A percentile compares a stretch with the other conserved stretches of the same genome.
These are phyloP conservation scores for Agrochola litura DNA, from an alignment of 2,888 invertebrate species.

Conservation along the genomic window DNA sequence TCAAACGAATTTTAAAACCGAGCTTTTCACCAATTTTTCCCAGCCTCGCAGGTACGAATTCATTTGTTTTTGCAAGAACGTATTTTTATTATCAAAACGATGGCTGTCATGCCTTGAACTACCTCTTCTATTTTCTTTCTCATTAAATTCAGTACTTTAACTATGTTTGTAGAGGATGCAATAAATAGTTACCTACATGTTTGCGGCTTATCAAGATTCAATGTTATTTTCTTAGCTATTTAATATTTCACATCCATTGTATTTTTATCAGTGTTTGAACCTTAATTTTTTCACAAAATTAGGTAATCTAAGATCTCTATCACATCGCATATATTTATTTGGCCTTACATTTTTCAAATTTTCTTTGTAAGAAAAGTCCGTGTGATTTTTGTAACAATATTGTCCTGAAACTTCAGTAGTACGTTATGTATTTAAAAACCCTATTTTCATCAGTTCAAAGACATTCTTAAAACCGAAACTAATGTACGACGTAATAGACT, in stretches of 20 bases:
- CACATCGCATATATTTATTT: not conserved
- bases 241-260: not conserved
- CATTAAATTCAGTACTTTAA: not conserved
- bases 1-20: slow-evolving; percentile 3
- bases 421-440: slow-evolving; percentile 2
- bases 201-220: not conserved
- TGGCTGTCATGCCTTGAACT: not conserved
- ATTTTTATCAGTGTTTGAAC: not conserved
- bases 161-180: not conserved
- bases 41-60: not conserved
- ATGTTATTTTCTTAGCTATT: not conserved
- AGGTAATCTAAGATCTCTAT: no score
- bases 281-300: not conserved
- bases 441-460: slow-evolving; percentile 21
- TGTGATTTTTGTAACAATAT: not conserved
- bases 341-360: not conserved
- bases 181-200: slow-evolving; percentile 2
- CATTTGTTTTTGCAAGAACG: not conserved
- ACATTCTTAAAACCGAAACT: slow-evolving; percentile 13
- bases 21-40: not conserved
- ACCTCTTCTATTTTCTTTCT: not conserved
- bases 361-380: not conserved
- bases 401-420: not conserved
- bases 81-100: slow-evolving; percentile 15
- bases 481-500: slow-evolving; percentile 40